These are phyloP conservation scores for Mormyrus proboscirostris DNA, from an alignment of 2,797 vertebrate species.

Conservation along the genomic window DNA sequence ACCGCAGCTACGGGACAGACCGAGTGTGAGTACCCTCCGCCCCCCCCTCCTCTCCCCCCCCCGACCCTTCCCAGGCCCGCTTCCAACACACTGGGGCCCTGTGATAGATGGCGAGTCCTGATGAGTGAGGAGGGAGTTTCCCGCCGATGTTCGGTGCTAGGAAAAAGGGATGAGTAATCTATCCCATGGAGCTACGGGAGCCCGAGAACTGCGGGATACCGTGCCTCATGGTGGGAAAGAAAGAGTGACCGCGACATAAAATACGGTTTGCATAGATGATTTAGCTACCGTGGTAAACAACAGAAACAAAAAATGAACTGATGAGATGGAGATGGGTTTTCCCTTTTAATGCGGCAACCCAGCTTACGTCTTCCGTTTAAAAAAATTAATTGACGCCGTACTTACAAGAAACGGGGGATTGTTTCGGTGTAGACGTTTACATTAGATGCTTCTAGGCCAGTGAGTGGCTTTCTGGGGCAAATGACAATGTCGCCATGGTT, in stretches of 20 bases:
- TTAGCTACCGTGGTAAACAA: neutral
- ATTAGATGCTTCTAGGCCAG: neutral
- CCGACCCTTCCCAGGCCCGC: neutral
- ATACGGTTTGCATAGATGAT: neutral
- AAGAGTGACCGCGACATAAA: neutral
- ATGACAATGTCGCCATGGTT: neutral
- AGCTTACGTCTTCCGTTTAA: neutral
- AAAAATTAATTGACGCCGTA: neutral
- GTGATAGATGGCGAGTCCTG: neutral
- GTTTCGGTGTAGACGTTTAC: neutral
- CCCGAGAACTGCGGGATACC: neutral
- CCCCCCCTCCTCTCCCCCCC: neutral
- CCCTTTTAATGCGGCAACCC: neutral
- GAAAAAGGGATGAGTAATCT: neutral
- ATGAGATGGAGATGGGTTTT: neutral
- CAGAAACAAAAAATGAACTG: neutral
- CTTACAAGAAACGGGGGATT: neutral
- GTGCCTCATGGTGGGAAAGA: neutral
- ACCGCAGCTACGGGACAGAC: conserved; percentile 92
- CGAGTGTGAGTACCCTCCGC: conserved; percentile 80
- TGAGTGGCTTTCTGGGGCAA: neutral
- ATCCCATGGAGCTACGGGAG: neutral
- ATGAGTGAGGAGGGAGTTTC: neutral
- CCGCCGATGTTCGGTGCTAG: neutral
- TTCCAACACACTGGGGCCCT: neutral